Percentiles rank a stretch among this genome's conserved stretches.
These are phyloP conservation scores for Apamea monoglypha DNA, from an alignment of 2,888 invertebrate genomes.

Conservation along the genomic window DNA sequence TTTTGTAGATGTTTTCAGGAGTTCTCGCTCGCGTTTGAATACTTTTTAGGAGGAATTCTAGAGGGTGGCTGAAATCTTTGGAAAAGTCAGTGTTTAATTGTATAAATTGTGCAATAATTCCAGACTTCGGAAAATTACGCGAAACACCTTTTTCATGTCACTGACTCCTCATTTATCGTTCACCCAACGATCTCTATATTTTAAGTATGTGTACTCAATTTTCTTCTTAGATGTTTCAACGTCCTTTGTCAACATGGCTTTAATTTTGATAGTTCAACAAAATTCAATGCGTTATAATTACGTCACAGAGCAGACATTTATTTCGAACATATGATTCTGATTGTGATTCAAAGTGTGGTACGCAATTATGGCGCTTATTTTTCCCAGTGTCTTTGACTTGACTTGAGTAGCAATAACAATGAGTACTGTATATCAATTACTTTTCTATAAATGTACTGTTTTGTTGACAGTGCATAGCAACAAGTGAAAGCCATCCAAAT, in stretches of 20 bases:
- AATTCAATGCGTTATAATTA: too few relatives aligned
- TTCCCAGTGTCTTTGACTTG: background rate
- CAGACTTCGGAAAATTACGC: background rate
- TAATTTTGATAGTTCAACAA: too few relatives aligned
- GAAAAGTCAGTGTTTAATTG: too few relatives aligned
- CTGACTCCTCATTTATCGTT: background rate
- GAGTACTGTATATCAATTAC: background rate
- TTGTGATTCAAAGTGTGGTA: too few relatives aligned
- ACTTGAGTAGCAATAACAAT: background rate
- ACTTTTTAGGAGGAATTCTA: background rate
- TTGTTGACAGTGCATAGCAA: background rate
- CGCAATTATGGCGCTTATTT: too few relatives aligned
- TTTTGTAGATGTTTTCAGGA: slow-evolving; percentile 1
- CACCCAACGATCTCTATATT: background rate
- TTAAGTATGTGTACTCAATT: background rate
- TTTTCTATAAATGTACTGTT: background rate
- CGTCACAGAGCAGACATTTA: too few relatives aligned
- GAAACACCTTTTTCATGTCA: background rate
- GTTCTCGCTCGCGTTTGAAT: background rate
- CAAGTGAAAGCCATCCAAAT: background rate
- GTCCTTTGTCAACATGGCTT: too few relatives aligned
- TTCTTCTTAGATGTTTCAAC: background rate
- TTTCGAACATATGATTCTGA: too few relatives aligned
- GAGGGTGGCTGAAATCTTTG: background rate
- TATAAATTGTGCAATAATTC: too few relatives aligned